These are phyloP conservation scores for Cryptocheilus praepositus DNA, from an alignment of 2,888 invertebrate species.

Conservation along the genomic window DNA sequence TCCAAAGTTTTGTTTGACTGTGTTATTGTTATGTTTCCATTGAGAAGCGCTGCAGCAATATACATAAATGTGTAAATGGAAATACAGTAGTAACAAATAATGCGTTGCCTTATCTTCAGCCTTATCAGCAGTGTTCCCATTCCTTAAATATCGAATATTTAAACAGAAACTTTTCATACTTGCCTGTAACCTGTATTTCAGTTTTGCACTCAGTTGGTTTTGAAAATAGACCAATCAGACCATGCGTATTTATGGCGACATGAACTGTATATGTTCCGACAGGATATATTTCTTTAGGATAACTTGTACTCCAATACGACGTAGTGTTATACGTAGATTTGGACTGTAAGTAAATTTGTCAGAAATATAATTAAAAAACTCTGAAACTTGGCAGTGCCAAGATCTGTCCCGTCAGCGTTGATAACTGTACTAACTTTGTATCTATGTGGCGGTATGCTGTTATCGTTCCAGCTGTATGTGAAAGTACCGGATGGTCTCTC, in stretches of 20 bases:
- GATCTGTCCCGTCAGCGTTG: too few relatives aligned
- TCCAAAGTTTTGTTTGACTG: slow-evolving; percentile 80
- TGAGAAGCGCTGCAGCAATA: slow-evolving; percentile 78
- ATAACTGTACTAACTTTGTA: slow-evolving; percentile 73
- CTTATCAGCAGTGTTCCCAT: not conserved
- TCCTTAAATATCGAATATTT: too few relatives aligned
- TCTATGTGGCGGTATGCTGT: slow-evolving; percentile 75
- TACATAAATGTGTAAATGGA: slow-evolving; percentile 35
- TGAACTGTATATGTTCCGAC: slow-evolving; percentile 80
- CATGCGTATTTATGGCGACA: slow-evolving; percentile 75
- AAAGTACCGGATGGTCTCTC: slow-evolving; percentile 75
- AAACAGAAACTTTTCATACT: slow-evolving; percentile 41
- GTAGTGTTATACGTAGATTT: slow-evolving; percentile 74
- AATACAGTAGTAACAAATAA: too few relatives aligned
- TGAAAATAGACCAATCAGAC: slow-evolving; percentile 72
- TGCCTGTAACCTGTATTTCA: slow-evolving; percentile 76
- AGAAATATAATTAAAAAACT: not conserved
- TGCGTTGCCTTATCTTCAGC: not conserved
- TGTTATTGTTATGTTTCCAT: slow-evolving; percentile 80
- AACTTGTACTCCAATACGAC: slow-evolving; percentile 81
- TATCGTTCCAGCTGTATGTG: slow-evolving; percentile 79
- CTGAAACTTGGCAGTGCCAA: slow-evolving; percentile 2
- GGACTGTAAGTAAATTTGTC: slow-evolving; percentile 22
- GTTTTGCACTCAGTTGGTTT: slow-evolving; percentile 50
- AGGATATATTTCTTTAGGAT: slow-evolving; percentile 76